Evolutionary conservation across 2,113 vertebrate species (phyloP).

Genomic region (Urocynchramus pylzowi): DNA sequence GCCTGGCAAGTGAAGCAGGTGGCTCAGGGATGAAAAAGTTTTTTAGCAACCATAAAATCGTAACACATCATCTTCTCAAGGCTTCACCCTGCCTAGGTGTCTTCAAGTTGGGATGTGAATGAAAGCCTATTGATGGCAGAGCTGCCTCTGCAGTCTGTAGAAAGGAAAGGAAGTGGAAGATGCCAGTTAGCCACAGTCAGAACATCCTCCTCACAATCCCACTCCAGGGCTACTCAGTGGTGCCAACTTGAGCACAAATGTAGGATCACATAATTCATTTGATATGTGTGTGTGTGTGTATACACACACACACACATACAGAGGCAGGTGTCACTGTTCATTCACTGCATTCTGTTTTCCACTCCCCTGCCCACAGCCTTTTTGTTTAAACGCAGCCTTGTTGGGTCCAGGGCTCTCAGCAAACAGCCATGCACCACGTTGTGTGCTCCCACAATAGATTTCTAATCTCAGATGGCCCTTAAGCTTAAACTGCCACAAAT

Average conservation of each 20-base stretch:
- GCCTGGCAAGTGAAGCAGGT: background rate
- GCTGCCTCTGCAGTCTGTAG: background rate
- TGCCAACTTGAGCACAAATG: background rate
- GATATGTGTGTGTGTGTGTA: too few relatives aligned
- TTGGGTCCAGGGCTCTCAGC: background rate
- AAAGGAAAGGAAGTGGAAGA: background rate
- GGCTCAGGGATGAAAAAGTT: background rate
- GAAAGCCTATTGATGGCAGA: background rate
- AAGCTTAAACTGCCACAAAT: background rate
- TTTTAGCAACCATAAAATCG: background rate
- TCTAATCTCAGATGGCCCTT: background rate
- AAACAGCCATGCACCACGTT: background rate
- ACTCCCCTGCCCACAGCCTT: background rate
- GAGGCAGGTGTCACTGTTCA: background rate
- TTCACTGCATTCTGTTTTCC: background rate
- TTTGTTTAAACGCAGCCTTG: background rate
- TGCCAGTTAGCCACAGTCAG: background rate
- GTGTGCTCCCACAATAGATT: background rate
- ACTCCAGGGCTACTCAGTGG: background rate
- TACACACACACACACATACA: fast-evolving
- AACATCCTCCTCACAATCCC: background rate
- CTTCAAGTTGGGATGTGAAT: background rate
- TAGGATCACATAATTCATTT: background rate
- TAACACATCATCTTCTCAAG: background rate
- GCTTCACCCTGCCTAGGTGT: background rate